Percentiles rank a stretch among this genome's conserved stretches.
These are phyloP conservation scores for Anas platyrhynchos DNA, from an alignment of 2,113 vertebrate genomes.

Conservation along the genomic window DNA sequence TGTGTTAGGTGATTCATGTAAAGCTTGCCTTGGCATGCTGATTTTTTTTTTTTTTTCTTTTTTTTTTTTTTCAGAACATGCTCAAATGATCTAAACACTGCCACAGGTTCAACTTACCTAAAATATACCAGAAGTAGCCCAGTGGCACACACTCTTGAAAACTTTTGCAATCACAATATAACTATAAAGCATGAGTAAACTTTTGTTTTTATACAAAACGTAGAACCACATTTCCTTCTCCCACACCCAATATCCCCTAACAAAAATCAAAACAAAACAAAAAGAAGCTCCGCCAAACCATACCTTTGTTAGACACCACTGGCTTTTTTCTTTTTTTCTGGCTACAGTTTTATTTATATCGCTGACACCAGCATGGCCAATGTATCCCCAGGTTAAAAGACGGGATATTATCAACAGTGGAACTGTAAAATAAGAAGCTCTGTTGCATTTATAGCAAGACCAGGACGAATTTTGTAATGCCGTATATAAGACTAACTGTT, in stretches of 20 bases:
- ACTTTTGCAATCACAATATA: slow-evolving; percentile 71
- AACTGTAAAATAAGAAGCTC: slow-evolving; percentile 57
- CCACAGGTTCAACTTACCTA: slow-evolving; percentile 65
- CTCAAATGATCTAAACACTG: slow-evolving; percentile 62
- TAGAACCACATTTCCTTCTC: slow-evolving; percentile 61
- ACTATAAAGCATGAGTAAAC: slow-evolving; percentile 75
- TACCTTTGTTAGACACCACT: slow-evolving; percentile 18
- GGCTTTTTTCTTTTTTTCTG: neutral
- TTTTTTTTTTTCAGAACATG: slow-evolving; percentile 56
- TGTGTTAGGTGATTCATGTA: slow-evolving; percentile 68
- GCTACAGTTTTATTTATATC: neutral
- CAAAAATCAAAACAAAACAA: slow-evolving; percentile 30
- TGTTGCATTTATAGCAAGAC: slow-evolving; percentile 56
- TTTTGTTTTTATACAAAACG: slow-evolving; percentile 73
- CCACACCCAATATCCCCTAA: neutral
- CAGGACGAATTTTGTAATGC: slow-evolving; percentile 37
- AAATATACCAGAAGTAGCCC: slow-evolving; percentile 48
- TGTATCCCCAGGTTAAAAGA: slow-evolving; percentile 54
- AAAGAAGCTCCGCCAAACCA: neutral
- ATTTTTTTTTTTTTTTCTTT: slow-evolving; percentile 8
- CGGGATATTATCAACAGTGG: slow-evolving; percentile 47
- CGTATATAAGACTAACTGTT: slow-evolving; percentile 53
- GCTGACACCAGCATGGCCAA: slow-evolving; percentile 45
- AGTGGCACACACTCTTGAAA: slow-evolving; percentile 67
- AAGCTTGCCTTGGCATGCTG: slow-evolving; percentile 65